Evolutionary conservation across 2,888 invertebrate genomes (phyloP).

Genomic region (Lithophane leautieri): DNA sequence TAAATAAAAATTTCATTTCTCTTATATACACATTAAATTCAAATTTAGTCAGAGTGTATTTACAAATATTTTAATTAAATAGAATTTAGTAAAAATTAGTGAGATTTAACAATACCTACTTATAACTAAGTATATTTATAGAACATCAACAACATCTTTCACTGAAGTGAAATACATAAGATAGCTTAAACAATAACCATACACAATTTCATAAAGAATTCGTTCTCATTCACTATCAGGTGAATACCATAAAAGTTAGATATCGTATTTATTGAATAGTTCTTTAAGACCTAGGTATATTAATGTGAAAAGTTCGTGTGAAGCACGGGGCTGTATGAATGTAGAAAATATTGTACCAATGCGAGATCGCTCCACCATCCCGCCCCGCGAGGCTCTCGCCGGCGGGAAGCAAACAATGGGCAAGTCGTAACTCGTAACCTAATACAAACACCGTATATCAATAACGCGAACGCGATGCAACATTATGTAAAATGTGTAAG

Average conservation of each 20-base stretch:
- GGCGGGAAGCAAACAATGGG: constrained; percentile 67
- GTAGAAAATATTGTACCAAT: constrained; percentile 71
- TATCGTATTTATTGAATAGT: constrained; percentile 70
- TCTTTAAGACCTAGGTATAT: constrained; percentile 73
- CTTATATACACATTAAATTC: constrained; percentile 90
- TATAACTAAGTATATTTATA: constrained; percentile 85
- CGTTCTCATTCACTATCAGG: constrained; percentile 78
- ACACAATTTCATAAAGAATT: constrained; percentile 83
- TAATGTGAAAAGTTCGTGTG: constrained; percentile 72
- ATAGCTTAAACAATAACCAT: constrained; percentile 82
- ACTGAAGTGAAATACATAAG: constrained; percentile 86
- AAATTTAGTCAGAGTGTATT: constrained; percentile 90
- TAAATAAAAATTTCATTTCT: constrained; percentile 89
- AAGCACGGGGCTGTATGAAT: constrained; percentile 70
- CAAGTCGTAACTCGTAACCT: constrained; percentile 78
- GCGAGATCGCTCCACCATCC: constrained; percentile 65
- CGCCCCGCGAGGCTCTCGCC: constrained; percentile 37
- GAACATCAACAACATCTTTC: constrained; percentile 90
- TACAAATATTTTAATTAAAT: constrained; percentile 91
- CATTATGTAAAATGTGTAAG: constrained; percentile 88
- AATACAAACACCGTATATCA: constrained; percentile 85
- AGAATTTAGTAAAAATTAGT: constrained; percentile 91
- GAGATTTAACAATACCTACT: constrained; percentile 90
- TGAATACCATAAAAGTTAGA: constrained; percentile 80
- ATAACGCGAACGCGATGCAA: constrained; percentile 87